These are phyloP conservation scores for Brotogeris chrysoptera DNA, from an alignment of 2,797 vertebrate species.

Conservation along the genomic window DNA sequence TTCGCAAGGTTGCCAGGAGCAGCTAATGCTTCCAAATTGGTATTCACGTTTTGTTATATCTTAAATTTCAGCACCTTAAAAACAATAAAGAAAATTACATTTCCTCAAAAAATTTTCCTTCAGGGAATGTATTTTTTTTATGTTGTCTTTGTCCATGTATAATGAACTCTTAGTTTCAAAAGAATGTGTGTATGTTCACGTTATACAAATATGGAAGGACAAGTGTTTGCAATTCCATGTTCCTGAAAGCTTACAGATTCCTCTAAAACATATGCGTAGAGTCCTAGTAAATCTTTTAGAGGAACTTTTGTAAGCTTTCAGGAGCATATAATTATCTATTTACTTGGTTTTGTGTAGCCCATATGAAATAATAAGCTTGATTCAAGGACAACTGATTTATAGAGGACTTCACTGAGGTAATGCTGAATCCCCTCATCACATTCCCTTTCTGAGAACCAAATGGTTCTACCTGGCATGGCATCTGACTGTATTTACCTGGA, in stretches of 20 bases:
- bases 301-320: not conserved
- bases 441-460: not conserved
- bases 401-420: not conserved
- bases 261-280: not conserved
- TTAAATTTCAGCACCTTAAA: conserved; percentile 71
- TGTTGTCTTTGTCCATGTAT: conserved; percentile 25
- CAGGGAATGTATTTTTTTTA: conserved; percentile 28
- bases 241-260: not conserved
- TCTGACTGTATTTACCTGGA: not conserved
- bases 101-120: conserved; percentile 64
- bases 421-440: not conserved
- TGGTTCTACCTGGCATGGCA: not conserved
- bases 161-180: not conserved
- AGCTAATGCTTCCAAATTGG: conserved; percentile 66
- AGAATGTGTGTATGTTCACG: not conserved
- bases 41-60: conserved; percentile 69
- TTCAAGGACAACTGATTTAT: not conserved
- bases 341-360: not conserved
- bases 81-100: conserved; percentile 73
- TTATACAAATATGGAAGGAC: not conserved
- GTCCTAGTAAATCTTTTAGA: not conserved
- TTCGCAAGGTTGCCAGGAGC: conserved; percentile 68
- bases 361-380: not conserved
- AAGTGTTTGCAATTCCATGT: not conserved
- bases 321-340: not conserved